Evolutionary conservation across 2,113 vertebrate species (phyloP).

Genomic region (Pygoscelis adeliae): DNA sequence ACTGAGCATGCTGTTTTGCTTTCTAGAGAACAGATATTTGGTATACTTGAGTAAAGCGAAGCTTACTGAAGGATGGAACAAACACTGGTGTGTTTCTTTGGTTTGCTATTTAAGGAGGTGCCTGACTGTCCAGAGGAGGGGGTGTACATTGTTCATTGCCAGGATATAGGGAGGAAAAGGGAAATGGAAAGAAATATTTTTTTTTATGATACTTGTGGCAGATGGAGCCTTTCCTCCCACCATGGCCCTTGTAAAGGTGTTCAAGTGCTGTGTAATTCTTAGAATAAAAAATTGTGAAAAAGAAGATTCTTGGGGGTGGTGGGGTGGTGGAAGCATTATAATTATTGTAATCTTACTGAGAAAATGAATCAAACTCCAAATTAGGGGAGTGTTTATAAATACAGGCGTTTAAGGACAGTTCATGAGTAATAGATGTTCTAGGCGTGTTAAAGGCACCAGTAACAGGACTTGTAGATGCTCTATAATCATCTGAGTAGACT

Average conservation of each 20-base stretch:
- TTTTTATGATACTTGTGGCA: not conserved
- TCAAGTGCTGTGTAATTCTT: not conserved
- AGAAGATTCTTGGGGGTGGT: not conserved
- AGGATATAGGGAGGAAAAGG: not conserved
- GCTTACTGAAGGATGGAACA: not conserved
- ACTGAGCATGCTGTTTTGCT: not conserved
- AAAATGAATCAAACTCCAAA: not conserved
- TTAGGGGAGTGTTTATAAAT: not conserved
- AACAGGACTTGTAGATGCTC: not conserved
- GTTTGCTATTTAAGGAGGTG: not conserved
- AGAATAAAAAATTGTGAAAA: not conserved
- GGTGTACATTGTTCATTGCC: not conserved
- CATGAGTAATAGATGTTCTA: not conserved
- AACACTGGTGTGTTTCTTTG: not conserved
- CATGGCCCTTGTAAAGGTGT: not conserved
- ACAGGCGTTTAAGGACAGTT: not conserved
- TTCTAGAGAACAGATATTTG: not conserved
- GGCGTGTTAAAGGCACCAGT: not conserved
- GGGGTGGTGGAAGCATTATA: not conserved
- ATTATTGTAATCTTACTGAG: not conserved
- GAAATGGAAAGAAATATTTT: not conserved
- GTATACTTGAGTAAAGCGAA: not conserved
- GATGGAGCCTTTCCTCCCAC: accelerated
- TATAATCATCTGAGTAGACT: not conserved
- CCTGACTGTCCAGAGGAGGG: not conserved